Conservation (phyloP, 2,888 invertebrate species). For the Hirtodrosophila duncani region DNA sequence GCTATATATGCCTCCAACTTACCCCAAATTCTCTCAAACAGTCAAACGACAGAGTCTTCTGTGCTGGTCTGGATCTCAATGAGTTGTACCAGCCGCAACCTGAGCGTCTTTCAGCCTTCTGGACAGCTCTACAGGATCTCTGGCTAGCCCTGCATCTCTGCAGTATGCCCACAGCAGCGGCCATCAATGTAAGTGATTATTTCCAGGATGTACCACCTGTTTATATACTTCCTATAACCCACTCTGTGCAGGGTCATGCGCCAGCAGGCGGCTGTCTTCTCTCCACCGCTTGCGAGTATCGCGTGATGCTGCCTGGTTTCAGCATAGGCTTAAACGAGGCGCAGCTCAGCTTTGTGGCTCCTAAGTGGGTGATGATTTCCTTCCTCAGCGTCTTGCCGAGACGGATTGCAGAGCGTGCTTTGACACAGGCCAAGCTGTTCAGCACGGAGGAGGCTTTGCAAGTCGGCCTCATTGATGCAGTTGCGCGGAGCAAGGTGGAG, state of each 20-base stretch:
- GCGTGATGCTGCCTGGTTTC: constrained; percentile 88
- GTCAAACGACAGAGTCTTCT: constrained; percentile 81
- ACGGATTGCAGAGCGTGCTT: constrained; percentile 85
- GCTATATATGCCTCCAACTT: not conserved
- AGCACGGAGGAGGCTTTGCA: constrained; percentile 86
- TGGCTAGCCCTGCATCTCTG: constrained; percentile 89
- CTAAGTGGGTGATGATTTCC: constrained; percentile 84
- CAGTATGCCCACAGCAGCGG: constrained; percentile 87
- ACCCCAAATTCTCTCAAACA: no score
- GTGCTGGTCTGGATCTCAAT: constrained; percentile 90
- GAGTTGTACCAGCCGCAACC: constrained; percentile 90
- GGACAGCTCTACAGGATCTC: constrained; percentile 87
- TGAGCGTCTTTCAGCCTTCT: constrained; percentile 84
- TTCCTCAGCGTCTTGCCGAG: constrained; percentile 83
- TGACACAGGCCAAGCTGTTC: constrained; percentile 86
- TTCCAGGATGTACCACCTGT: no score
- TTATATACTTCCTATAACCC: not conserved
- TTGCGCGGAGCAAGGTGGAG: constrained; percentile 84
- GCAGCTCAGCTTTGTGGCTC: constrained; percentile 88
- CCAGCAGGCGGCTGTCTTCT: constrained; percentile 92
- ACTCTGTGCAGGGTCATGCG: constrained; percentile 83
- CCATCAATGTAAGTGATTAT: constrained; percentile 84
- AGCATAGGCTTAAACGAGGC: constrained; percentile 93
- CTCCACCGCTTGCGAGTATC: constrained; percentile 89
- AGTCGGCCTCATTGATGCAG: constrained; percentile 87